Evolutionary conservation across 1,140 invertebrate species (phyloP).

Genomic region (Lerema accius): DNA sequence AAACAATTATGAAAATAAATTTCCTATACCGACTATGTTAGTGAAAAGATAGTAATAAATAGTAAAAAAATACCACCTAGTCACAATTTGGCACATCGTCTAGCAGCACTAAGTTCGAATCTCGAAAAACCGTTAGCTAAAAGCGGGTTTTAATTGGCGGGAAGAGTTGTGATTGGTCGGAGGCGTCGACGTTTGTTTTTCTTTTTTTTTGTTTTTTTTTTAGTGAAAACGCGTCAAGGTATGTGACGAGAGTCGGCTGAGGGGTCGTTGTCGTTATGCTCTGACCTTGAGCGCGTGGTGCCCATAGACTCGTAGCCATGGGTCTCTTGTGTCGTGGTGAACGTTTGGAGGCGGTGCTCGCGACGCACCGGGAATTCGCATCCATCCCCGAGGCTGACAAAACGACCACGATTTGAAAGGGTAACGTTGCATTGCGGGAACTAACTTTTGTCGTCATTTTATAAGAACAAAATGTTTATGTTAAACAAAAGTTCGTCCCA

Average conservation of each 20-base stretch:
- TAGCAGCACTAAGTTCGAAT: background rate
- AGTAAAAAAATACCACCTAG: conserved; percentile 22
- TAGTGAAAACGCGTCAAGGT: conserved; percentile 58
- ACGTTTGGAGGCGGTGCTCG: conserved; percentile 85
- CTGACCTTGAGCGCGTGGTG: conserved; percentile 93
- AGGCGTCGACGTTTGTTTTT: background rate
- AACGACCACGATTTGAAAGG: conserved; percentile 43
- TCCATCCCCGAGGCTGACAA: conserved; percentile 93
- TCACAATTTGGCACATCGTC: conserved; percentile 25
- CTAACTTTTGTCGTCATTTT: conserved; percentile 22
- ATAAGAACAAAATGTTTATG: background rate
- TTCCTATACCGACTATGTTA: background rate
- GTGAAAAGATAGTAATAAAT: conserved; percentile 2
- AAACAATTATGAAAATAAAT: conserved; percentile 15
- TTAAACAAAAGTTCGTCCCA: conserved; percentile 18
- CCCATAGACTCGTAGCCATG: conserved; percentile 95
- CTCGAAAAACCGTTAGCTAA: conserved; percentile 1
- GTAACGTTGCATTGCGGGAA: conserved; percentile 20
- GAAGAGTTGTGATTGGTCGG: conserved; percentile 17
- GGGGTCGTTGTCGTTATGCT: conserved; percentile 53
- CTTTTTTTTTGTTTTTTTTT: conserved; percentile 13
- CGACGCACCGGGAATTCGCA: conserved; percentile 91
- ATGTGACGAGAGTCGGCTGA: conserved; percentile 53
- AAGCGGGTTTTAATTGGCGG: conserved; percentile 8
- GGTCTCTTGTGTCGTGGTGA: conserved; percentile 75